Evolutionary conservation across 2,888 invertebrate genomes (phyloP).

Genomic region (Tupiocoris notatus): DNA sequence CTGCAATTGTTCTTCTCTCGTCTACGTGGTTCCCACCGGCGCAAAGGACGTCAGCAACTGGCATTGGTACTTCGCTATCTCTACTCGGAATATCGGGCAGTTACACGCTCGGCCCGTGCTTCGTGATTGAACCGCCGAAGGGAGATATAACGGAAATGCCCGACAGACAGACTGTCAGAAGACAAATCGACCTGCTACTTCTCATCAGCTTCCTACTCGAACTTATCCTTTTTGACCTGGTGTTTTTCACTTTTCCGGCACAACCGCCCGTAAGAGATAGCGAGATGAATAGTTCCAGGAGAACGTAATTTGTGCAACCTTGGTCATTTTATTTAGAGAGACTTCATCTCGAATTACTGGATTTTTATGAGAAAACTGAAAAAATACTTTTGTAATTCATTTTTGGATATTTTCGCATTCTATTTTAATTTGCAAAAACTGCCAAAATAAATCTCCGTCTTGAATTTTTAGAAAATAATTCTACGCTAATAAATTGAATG

Average conservation of each 20-base stretch:
- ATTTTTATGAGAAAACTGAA: too few species aligned
- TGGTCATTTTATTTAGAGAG: background rate
- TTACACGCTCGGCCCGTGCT: slow-evolving; percentile 51
- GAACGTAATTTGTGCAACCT: background rate
- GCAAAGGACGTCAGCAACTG: slow-evolving; percentile 56
- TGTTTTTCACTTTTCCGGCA: slow-evolving; percentile 50
- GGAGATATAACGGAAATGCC: background rate
- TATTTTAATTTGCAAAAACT: too few species aligned
- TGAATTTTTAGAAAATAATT: too few species aligned
- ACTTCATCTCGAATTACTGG: too few species aligned
- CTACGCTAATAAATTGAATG: too few species aligned
- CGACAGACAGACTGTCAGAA: slow-evolving; percentile 2
- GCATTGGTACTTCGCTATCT: slow-evolving; percentile 52
- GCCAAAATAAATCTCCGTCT: too few species aligned
- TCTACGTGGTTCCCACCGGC: slow-evolving; percentile 56
- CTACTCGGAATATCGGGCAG: slow-evolving; percentile 52
- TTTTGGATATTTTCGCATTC: too few species aligned
- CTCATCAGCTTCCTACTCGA: slow-evolving; percentile 50
- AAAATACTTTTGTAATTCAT: too few species aligned
- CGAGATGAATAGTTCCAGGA: too few species aligned
- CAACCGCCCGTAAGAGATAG: slow-evolving; percentile 44
- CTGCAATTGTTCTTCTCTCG: slow-evolving; percentile 54
- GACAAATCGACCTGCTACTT: slow-evolving; percentile 20
- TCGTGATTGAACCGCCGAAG: slow-evolving; percentile 46
- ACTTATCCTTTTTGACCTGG: slow-evolving; percentile 48